Base-by-base conservation (phyloP, 2,797 vertebrate genomes). In the Crypturellus tataupa region DNA sequence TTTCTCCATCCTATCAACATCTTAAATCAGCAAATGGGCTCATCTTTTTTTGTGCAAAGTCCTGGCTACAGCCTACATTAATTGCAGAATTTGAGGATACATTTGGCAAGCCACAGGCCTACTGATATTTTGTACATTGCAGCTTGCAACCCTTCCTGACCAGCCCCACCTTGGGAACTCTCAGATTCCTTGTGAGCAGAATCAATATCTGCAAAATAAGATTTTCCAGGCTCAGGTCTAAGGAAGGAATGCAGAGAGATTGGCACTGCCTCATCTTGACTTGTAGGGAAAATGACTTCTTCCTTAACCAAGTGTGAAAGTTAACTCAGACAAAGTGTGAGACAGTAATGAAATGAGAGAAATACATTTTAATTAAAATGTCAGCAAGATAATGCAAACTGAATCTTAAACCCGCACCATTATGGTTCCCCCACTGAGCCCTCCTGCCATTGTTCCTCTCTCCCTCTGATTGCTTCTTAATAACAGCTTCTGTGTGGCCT, bases 241-340 rank as follows among this genome's bases (percentile, higher is more conserved):
- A 96, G 40, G 80, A 71, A 75, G 1, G 17, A 60, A 76, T 79
- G 21, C 9, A 56, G 16, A 80, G 33, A 68, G 3, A 47, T 56
- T 82, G 67, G 55, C 63, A 80, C 14, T 72, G 35, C 7, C 80
- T 92, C 53, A 63, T 96, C 72, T 84, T 15, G 27, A 39, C 1
- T 2, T 27, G 13, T 47, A 65, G 20, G 0, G 14, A 27, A 47
- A 90, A 86, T 59, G 1, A 89, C 59, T 87, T 75, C 10, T 17
- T 33, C 47, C 84, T 92, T 96, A 93, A 95, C 89, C 63, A 82
- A 91, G 75, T 91, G 68, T 90, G 90, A 93, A 96, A 95, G 81
- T 94, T 95, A 97, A 96, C 94, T 96, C 96, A 95, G 84, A 94
- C 93, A 80, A 95, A 95, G 85, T 24, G 47, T 72, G 75, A 96